Conservation (phyloP, 2,797 vertebrate species). For the Petrocephalus sullivani region DNA sequence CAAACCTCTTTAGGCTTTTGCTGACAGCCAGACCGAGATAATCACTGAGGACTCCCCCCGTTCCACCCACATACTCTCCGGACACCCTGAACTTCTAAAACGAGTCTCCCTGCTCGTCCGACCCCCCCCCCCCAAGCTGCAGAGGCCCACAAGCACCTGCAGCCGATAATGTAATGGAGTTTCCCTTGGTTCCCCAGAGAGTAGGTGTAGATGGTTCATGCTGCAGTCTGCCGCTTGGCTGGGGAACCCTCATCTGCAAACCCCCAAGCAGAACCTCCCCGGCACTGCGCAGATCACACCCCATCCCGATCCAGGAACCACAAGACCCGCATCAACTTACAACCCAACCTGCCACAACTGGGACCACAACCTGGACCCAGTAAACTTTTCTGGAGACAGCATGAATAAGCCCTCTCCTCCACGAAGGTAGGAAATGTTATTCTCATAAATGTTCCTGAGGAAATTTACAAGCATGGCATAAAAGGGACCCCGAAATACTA, state of each 20-base stretch:
- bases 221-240: not conserved
- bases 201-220: not conserved
- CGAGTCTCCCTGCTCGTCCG: not conserved
- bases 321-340: not conserved
- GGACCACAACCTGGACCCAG: not conserved
- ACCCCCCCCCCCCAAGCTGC: not conserved
- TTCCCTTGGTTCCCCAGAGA: constrained; percentile 16
- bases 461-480: not conserved
- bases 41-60: not conserved
- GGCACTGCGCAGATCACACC: not conserved
- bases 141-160: not conserved
- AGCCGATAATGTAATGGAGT: not conserved
- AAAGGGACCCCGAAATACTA: not conserved
- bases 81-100: not conserved
- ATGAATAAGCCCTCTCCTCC: not conserved
- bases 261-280: not conserved
- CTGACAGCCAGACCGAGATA: not conserved
- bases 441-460: not conserved
- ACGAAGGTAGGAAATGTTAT: not conserved
- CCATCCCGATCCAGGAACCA: not conserved
- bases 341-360: not conserved
- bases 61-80: not conserved
- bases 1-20: not conserved
- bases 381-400: not conserved
- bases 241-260: not conserved